phyloP scores from a whole-genome alignment of 2,113 vertebrate genomes.

The Xenopus laevis region DNA sequence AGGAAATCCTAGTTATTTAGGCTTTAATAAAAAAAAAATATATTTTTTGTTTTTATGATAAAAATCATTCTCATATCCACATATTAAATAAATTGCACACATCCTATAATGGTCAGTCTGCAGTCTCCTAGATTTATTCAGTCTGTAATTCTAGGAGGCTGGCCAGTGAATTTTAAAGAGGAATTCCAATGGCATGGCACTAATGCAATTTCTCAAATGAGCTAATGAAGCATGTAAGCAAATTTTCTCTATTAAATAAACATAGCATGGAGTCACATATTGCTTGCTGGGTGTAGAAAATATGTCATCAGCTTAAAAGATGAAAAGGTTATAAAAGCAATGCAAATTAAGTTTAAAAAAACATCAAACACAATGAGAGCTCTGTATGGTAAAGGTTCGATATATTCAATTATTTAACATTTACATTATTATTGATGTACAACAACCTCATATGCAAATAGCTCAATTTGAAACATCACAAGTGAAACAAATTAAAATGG shows the following conservation, averaged over 20 bases:
- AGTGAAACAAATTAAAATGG: too few relatives aligned
- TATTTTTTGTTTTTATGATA: too few relatives aligned
- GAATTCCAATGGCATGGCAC: constrained; percentile 59
- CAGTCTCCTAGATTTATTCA: constrained; percentile 50
- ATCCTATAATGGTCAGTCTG: too few relatives aligned
- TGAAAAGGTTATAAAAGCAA: constrained; percentile 61
- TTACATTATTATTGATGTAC: too few relatives aligned
- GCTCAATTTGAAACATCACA: too few relatives aligned
- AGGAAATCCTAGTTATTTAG: too few relatives aligned
- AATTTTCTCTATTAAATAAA: constrained; percentile 67
- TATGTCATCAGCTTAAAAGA: constrained; percentile 62
- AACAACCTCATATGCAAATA: too few relatives aligned
- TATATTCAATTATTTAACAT: constrained; percentile 44
- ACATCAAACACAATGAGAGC: constrained; percentile 44
- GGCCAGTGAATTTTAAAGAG: constrained; percentile 56
- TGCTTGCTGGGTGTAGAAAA: constrained; percentile 62
- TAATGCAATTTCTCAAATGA: constrained; percentile 70
- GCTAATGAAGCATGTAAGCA: constrained; percentile 67
- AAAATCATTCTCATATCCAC: too few relatives aligned
- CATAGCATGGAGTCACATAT: constrained; percentile 57
- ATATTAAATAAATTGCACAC: too few relatives aligned
- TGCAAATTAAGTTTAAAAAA: constrained; percentile 63
- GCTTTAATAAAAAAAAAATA: too few relatives aligned
- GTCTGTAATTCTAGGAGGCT: constrained; percentile 59
- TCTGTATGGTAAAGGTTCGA: constrained; percentile 46